Base-by-base conservation (phyloP, 2,888 invertebrate genomes). In the Lasiommata megera region DNA sequence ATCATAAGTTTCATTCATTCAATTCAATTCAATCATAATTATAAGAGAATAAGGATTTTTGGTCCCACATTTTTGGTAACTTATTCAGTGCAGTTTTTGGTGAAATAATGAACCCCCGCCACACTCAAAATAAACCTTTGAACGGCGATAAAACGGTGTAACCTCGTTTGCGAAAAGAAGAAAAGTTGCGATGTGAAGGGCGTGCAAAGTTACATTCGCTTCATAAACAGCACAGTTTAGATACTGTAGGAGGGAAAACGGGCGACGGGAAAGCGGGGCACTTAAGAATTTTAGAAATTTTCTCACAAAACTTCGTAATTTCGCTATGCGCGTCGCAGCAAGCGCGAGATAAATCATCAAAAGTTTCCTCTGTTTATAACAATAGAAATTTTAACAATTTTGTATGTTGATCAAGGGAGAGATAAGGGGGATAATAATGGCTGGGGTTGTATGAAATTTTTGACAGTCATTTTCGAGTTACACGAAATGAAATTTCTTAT, bases 221-320 rank as follows among this genome's bases (percentile, higher is more conserved):
- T 44, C 67, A 72, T 74, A 80, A 85, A 84, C 80, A 84, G 80
- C 56, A 64, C 69, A 73, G 79, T 76, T 77, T 76, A 77, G 74
- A 79, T 75, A 83, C 75, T 73, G 70, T 50, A 6, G 31, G 9
- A 8, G 18, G 55, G 58, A 61, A 67, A 73, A 68, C 70, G 69
- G 73, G 73, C 71, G 72, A 71, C 40, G 68, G 73, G 72, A 72
- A 75, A 71, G 65, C 75, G 78, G 79, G 58, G 54, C 84, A 80
- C 80, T 88, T 84, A 79, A 83, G 80, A 86, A 87, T 85, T 89
- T 88, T 83, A 84, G 86, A 86, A 85, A 86, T 82, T 84, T 82
- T 77, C 76, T 76, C 75, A 66, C 75, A 76, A 73, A 88, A 87
- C 81, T 88, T 86, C 67, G 77, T 77, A 80, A 84, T 84, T 84